Base-by-base conservation (phyloP, 2,888 invertebrate genomes). In the Helicoverpa assulta region DNA sequence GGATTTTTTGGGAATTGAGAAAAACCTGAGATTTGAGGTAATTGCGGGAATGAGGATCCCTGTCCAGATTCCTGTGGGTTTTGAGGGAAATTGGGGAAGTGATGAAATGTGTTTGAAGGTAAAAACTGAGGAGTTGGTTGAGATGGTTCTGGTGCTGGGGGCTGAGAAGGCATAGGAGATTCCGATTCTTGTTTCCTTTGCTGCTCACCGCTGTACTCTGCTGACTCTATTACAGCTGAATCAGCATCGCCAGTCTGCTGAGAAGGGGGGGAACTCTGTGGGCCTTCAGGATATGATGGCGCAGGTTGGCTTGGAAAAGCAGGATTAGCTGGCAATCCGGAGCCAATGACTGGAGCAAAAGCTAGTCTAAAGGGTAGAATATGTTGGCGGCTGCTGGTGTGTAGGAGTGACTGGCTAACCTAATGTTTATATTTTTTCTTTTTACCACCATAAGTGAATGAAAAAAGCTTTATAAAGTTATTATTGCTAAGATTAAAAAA, bases 151-250 rank as follows among this genome's bases (percentile, higher is more conserved):
- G 72, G 58, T 0, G 84, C 67, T 19, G 85, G 76, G 43, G 89
- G 81, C 8, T 85, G 73, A 1, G 84, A 71, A 16, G 88, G 77
- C 5, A 80, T 47, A 43, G 83, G 81, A 2, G 76, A 43, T 66
- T 72, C 70, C 40, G 78, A 71, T 61, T 84, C 76, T 78, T 86
- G 84, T 67, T 78, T 75, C 66, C 86, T 80, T 61, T 86, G 82
- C 73, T 89, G 87, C 33, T 85, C 63, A 65, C 81, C 74, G n/a
- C 86, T 76, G 59, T 76, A 86, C 29, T 94, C 93, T 4, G 94
- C 92, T 6, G 95, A 94, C 53, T 95, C 95, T 50, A 95, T 85
- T 0, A 95, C 92, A n/a, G 93, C 84, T 1, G 93, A 88, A 60
- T 95, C 95, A 19, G 90, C 85, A 63, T 94, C 94, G 5, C 92